Evolutionary conservation across 2,888 invertebrate genomes (phyloP).

Genomic region (Lepas anatifera): DNA sequence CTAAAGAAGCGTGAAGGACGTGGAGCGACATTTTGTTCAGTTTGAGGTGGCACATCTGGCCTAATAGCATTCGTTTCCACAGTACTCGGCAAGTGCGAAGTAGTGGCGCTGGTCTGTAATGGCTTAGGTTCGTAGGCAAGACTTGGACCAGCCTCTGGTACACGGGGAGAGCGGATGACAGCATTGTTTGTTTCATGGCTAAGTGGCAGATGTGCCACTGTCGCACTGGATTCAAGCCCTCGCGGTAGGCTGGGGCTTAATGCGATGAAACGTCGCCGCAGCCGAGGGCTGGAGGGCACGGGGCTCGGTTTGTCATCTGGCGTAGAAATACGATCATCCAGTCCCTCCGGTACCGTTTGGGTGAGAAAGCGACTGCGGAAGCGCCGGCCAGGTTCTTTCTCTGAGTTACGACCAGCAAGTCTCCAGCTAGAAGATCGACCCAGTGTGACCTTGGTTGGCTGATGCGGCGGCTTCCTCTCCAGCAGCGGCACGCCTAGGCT

Average conservation of each 20-base stretch:
- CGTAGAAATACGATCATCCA: background rate
- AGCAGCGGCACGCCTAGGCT: background rate
- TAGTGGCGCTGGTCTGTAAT: no score
- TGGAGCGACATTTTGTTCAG: background rate
- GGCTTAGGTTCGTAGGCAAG: no score
- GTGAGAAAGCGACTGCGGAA: slow-evolving; percentile 1
- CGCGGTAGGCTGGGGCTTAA: background rate
- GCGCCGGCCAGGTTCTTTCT: background rate
- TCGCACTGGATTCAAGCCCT: no score
- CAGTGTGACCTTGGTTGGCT: background rate
- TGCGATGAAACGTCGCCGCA: background rate
- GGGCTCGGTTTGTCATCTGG: background rate
- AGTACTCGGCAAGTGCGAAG: no score
- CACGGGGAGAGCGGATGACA: no score
- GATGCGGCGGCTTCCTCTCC: background rate
- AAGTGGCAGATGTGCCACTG: no score
- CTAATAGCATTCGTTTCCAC: no score
- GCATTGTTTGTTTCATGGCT: no score
- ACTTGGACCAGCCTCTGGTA: no score
- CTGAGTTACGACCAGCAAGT: background rate
- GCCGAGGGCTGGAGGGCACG: background rate
- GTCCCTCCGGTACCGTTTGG: background rate
- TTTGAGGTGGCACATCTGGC: no score
- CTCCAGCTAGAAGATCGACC: background rate
- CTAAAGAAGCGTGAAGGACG: background rate